phyloP scores from a whole-genome alignment of 2,888 invertebrate genomes.

The Ramazzottius varieornatus region DNA sequence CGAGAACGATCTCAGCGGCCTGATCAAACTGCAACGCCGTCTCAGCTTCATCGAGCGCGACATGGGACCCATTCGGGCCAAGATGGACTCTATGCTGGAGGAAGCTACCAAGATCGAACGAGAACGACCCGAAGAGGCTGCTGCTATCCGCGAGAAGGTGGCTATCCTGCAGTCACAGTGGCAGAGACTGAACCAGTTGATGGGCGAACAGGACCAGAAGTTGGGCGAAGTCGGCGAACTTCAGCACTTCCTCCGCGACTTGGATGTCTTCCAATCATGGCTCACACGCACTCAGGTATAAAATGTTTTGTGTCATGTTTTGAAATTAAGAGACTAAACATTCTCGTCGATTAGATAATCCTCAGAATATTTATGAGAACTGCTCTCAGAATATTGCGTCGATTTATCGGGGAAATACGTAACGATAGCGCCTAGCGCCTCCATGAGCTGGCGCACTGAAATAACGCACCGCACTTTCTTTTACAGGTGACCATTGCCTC shows the following conservation, averaged over 20 bases:
- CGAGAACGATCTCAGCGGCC: slow-evolving; percentile 77
- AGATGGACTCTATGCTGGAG: slow-evolving; percentile 65
- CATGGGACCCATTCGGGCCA: slow-evolving; percentile 89
- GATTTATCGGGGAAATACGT: too few relatives aligned
- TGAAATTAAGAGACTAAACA: too few relatives aligned
- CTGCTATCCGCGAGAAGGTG: slow-evolving; percentile 62
- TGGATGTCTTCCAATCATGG: slow-evolving; percentile 99
- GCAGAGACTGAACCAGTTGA: slow-evolving; percentile 86
- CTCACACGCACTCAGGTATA: slow-evolving; percentile 96
- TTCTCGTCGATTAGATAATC: too few relatives aligned
- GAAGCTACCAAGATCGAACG: slow-evolving; percentile 73
- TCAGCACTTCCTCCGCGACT: slow-evolving; percentile 83
- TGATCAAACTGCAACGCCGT: slow-evolving; percentile 87
- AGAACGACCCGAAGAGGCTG: slow-evolving; percentile 81
- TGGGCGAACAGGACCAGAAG: slow-evolving; percentile 80
- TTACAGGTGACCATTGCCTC: slow-evolving; percentile 40
- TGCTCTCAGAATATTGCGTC: too few relatives aligned
- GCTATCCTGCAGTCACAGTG: slow-evolving; percentile 70
- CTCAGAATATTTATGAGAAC: too few relatives aligned
- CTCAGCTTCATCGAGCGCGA: slow-evolving; percentile 96
- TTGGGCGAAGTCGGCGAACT: slow-evolving; percentile 94
- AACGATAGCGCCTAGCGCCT: too few relatives aligned
- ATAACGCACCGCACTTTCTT: too few relatives aligned
- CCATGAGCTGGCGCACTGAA: too few relatives aligned
- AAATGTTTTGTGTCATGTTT: neutral